Percentiles rank a stretch among this genome's conserved stretches.
Conservation (phyloP, 2,888 invertebrate species). For the Drosophila koepferae region DNA sequence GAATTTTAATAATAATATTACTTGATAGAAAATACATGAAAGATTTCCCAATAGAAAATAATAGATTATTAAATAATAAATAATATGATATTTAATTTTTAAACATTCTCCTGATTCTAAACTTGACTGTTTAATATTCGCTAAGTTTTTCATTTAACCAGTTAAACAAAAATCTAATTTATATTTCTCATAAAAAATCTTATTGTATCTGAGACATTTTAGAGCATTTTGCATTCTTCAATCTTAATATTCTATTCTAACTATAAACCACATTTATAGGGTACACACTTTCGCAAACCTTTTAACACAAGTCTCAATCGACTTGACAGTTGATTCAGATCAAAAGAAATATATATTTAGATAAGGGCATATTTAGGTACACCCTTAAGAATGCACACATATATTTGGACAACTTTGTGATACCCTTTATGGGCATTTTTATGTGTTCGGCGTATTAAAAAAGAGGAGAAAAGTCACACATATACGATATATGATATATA, state of each 20-base stretch:
- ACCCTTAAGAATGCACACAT: slow-evolving; percentile 1
- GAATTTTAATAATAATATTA: no score
- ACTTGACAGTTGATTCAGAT: slow-evolving; percentile 14
- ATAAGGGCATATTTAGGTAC: slow-evolving; percentile 1
- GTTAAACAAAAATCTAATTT: no score
- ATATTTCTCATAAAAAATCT: no score
- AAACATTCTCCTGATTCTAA: no score
- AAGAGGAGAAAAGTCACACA: slow-evolving; percentile 21
- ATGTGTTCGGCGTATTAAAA: slow-evolving; percentile 21
- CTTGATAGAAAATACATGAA: no score
- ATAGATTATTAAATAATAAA: no score
- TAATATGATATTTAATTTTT: no score
- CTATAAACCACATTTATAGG: not conserved
- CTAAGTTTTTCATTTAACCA: no score
- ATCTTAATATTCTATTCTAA: not conserved
- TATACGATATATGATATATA: not conserved
- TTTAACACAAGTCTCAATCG: not conserved
- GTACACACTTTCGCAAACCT: not conserved
- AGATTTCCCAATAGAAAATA: no score
- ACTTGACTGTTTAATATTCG: no score
- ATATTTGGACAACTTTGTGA: slow-evolving; percentile 22
- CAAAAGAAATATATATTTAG: slow-evolving; percentile 7
- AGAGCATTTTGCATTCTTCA: not conserved
- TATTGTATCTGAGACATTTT: no score
- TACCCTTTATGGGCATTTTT: slow-evolving; percentile 27